Conservation (phyloP, 2,113 vertebrate species). For the Tupaia chinensis region DNA sequence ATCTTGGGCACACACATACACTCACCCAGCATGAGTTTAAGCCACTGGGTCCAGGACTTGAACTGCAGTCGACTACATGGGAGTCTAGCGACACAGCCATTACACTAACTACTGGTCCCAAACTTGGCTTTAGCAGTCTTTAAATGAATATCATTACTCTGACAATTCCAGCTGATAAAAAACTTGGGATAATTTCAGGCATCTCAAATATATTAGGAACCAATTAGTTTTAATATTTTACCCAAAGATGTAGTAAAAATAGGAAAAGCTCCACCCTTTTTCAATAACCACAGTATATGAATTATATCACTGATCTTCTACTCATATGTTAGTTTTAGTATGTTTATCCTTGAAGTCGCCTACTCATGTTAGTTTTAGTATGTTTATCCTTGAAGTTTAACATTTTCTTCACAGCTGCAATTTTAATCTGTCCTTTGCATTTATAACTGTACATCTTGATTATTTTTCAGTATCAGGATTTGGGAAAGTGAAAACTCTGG, state of each 20-base stretch:
- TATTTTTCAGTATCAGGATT: slow-evolving; percentile 31
- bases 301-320: no score
- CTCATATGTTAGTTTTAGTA: neutral
- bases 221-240: neutral
- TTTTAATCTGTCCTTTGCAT: neutral
- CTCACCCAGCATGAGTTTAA: no score
- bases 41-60: no score
- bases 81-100: no score
- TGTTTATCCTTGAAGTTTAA: neutral
- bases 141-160: neutral
- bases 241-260: neutral
- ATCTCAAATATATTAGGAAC: neutral
- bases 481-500: slow-evolving; percentile 1
- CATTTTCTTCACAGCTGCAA: neutral
- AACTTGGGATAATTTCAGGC: neutral
- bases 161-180: neutral
- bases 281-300: neutral
- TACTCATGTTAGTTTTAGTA: neutral
- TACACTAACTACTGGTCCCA: no score
- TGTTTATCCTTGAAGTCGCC: neutral
- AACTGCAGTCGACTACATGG: no score
- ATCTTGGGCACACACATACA: no score
- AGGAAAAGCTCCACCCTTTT: neutral
- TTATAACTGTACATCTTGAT: neutral
- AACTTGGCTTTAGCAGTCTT: neutral